These are phyloP conservation scores for Corbicula japonica DNA, from an alignment of 2,888 invertebrate genomes.

Conservation along the genomic window DNA sequence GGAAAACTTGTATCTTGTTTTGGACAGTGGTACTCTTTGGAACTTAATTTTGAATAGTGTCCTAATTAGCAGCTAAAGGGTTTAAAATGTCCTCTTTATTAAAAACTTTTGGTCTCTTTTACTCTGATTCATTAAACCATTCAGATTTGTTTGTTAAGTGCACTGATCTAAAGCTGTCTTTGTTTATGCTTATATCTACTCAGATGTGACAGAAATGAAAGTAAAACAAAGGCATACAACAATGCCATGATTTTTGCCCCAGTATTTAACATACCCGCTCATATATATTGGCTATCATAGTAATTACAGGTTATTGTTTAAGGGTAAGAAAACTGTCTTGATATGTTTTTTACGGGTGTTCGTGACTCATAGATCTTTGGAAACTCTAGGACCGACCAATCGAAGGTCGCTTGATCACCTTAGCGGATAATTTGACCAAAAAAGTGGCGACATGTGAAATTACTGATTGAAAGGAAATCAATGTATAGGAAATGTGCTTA, in stretches of 20 bases:
- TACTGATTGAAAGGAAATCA: constrained; percentile 3
- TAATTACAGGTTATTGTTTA: too few relatives aligned
- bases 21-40: too few relatives aligned
- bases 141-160: too few relatives aligned
- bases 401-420: constrained; percentile 10
- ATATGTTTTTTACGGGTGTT: constrained; percentile 5
- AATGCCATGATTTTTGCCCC: constrained; percentile 10
- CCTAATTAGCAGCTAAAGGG: too few relatives aligned
- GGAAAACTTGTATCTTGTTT: too few relatives aligned
- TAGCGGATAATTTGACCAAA: constrained; percentile 4
- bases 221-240: too few relatives aligned
- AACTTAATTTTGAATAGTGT: too few relatives aligned
- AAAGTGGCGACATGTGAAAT: constrained; percentile 4
- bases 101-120: too few relatives aligned
- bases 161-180: too few relatives aligned
- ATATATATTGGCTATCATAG: constrained; percentile 8
- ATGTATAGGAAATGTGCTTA: too few relatives aligned
- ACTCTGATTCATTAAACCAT: too few relatives aligned
- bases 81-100: too few relatives aligned
- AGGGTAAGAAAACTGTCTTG: constrained; percentile 10
- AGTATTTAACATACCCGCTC: constrained; percentile 29
- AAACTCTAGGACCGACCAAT: constrained; percentile 7
- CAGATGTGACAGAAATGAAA: constrained; percentile 5
- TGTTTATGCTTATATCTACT: constrained; percentile 7
- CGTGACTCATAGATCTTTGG: constrained; percentile 1